phyloP scores from a whole-genome alignment of 2,797 vertebrate genomes.

The Lophotriccus pileatus region DNA sequence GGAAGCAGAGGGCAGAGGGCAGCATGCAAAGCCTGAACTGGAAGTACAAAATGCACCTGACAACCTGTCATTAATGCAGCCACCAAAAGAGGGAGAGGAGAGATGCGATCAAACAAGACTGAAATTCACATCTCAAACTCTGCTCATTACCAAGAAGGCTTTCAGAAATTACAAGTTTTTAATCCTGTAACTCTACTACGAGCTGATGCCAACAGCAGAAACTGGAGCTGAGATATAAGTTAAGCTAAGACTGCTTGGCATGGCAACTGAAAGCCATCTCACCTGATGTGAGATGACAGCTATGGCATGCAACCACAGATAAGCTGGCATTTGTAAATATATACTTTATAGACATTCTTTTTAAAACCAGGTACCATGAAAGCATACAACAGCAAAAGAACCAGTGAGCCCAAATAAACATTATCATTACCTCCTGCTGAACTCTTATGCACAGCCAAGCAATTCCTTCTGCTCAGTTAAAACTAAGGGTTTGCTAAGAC shows the following conservation, averaged over 20 bases:
- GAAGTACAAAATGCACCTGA: background rate
- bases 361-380: constrained; percentile 35
- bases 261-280: constrained; percentile 47
- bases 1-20: background rate
- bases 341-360: constrained; percentile 41
- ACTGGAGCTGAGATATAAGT: constrained; percentile 6
- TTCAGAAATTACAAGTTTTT: constrained; percentile 44
- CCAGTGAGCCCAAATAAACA: constrained; percentile 29
- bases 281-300: constrained; percentile 61
- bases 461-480: constrained; percentile 14
- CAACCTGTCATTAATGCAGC: background rate
- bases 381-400: constrained; percentile 32
- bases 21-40: background rate
- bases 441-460: background rate
- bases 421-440: background rate
- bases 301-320: constrained; percentile 61
- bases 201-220: constrained; percentile 37
- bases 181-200: constrained; percentile 26
- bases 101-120: background rate
- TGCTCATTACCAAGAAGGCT: constrained; percentile 1
- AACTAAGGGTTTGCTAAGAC: constrained; percentile 7
- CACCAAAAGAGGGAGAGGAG: background rate
- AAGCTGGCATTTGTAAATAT: constrained; percentile 56
- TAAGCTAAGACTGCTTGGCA: constrained; percentile 25
- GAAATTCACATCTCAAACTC: background rate